Evolutionary conservation across 2,113 vertebrate genomes (phyloP).

Genomic region (Brachyhypopomus occidentalis): DNA sequence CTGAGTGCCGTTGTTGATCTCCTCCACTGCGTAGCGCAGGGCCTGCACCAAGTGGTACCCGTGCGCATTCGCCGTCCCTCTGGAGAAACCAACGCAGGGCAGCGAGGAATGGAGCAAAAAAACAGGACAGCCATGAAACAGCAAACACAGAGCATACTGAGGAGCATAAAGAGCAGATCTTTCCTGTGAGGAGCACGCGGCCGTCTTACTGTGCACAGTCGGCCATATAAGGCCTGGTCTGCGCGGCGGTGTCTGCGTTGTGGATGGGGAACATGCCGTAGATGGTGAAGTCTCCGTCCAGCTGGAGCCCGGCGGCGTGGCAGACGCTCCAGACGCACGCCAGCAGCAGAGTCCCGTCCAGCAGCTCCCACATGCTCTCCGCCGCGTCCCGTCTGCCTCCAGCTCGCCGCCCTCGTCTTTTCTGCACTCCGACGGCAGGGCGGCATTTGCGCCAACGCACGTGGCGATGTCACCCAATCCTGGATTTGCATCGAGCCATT

Average conservation of each 20-base stretch:
- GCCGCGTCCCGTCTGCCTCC: neutral
- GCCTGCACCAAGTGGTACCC: constrained; percentile 80
- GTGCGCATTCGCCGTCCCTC: constrained; percentile 70
- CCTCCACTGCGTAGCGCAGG: constrained; percentile 80
- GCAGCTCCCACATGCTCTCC: constrained; percentile 40
- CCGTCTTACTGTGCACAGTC: constrained; percentile 67
- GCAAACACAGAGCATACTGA: neutral
- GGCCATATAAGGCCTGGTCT: constrained; percentile 58
- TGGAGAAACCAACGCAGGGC: constrained; percentile 44
- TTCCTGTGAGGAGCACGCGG: neutral
- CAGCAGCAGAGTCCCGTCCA: constrained; percentile 20
- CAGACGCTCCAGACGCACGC: constrained; percentile 54
- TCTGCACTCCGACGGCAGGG: constrained; percentile 4
- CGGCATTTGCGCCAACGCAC: constrained; percentile 59
- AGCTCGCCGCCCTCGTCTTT: neutral
- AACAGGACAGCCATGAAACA: neutral
- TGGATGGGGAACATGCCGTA: constrained; percentile 82
- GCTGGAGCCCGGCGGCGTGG: constrained; percentile 61
- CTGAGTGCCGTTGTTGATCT: constrained; percentile 77
- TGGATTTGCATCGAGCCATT: constrained; percentile 66
- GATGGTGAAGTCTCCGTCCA: constrained; percentile 75
- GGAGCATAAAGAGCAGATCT: neutral
- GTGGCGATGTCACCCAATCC: constrained; percentile 39
- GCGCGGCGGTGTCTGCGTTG: constrained; percentile 4
- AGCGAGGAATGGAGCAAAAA: neutral